Percentiles rank a stretch among this genome's conserved stretches.
phyloP scores from a whole-genome alignment of 1,140 invertebrate genomes.

The Doryteuthis pealeii region DNA sequence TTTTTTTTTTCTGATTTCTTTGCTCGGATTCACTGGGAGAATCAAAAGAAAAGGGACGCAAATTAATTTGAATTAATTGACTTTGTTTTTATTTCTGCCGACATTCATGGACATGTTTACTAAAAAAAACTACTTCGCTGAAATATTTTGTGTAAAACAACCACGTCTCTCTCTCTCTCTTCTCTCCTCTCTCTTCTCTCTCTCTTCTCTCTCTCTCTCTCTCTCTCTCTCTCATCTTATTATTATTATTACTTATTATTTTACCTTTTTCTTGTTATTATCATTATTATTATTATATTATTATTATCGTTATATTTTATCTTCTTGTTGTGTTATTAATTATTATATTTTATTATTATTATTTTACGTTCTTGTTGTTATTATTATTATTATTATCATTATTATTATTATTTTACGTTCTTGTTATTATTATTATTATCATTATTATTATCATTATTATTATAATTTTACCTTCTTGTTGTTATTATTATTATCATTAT shows the following conservation, averaged over 20 bases:
- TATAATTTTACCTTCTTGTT: too few species aligned
- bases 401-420: not conserved
- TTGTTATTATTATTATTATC: too few species aligned
- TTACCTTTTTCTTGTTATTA: not conserved
- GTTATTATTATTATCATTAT: too few species aligned
- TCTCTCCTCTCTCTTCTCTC: not conserved
- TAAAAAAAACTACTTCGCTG: too few species aligned
- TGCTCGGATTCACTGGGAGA: too few species aligned
- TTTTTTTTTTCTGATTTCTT: too few species aligned
- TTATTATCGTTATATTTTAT: not conserved
- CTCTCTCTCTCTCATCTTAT: slow-evolving; percentile 7
- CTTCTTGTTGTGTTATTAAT: not conserved
- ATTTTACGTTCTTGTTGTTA: not conserved
- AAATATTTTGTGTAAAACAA: too few species aligned
- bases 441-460: too few species aligned
- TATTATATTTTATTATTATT: not conserved
- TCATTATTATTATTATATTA: not conserved
- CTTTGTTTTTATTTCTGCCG: too few species aligned
- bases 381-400: not conserved
- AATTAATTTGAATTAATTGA: too few species aligned
- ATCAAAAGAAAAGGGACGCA: too few species aligned
- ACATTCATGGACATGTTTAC: too few species aligned
- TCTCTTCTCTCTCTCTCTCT: slow-evolving; percentile 1
- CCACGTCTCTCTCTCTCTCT: not conserved
- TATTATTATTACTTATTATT: not conserved